phyloP scores from a whole-genome alignment of 1,140 invertebrate species.

The Asbolus verrucosus region DNA sequence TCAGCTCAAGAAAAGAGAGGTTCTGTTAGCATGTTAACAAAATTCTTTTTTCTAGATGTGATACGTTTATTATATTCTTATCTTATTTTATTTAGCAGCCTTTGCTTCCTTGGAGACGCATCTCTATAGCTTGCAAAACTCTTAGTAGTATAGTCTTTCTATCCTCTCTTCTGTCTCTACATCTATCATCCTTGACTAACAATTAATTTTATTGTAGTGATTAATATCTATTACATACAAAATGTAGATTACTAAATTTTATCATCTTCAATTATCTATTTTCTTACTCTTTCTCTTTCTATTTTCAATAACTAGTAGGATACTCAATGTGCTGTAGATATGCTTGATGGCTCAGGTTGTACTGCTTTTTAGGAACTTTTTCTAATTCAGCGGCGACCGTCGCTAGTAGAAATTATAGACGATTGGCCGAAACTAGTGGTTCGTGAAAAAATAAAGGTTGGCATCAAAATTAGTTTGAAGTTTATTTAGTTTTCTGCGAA shows the following conservation, averaged over 20 bases:
- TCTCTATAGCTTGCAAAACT: slow-evolving; percentile 51
- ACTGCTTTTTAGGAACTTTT: slow-evolving; percentile 71
- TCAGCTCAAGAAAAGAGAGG: slow-evolving; percentile 56
- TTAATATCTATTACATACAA: slow-evolving; percentile 33
- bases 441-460: slow-evolving; percentile 62
- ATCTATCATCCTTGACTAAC: slow-evolving; percentile 44
- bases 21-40: slow-evolving; percentile 43
- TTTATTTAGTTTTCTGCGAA: slow-evolving; percentile 17
- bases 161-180: slow-evolving; percentile 45
- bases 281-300: slow-evolving; percentile 51
- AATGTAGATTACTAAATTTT: slow-evolving; percentile 56
- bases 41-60: slow-evolving; percentile 42
- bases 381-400: slow-evolving; percentile 71
- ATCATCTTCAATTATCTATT: slow-evolving; percentile 58
- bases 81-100: slow-evolving; percentile 32
- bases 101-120: slow-evolving; percentile 53
- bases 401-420: slow-evolving; percentile 67
- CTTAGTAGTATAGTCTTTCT: slow-evolving; percentile 36
- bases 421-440: slow-evolving; percentile 68
- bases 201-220: slow-evolving; percentile 46
- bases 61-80: slow-evolving; percentile 9
- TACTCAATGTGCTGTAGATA: slow-evolving; percentile 48
- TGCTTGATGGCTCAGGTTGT: slow-evolving; percentile 54
- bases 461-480: slow-evolving; percentile 45
- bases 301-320: slow-evolving; percentile 36